Evolutionary conservation across 2,888 invertebrate genomes (phyloP), one percentile per base, ranked within the genome.

Genomic region (Thecophora atra): DNA sequence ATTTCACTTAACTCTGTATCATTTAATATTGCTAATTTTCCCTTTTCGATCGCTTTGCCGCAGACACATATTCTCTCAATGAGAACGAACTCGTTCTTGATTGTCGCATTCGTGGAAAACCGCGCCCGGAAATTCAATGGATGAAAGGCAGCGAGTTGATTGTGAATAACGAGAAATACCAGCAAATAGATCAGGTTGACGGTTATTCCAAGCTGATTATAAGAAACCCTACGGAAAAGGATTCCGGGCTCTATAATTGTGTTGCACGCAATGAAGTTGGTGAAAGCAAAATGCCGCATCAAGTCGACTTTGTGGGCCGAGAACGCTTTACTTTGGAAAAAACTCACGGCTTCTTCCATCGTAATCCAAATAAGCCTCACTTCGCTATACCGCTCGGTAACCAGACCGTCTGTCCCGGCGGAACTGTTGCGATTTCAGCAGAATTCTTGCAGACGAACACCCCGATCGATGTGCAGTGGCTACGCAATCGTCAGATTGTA

Each of bases 361-460:
- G 86, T 65, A 87, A 88, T 81, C 88, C 89, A n/a, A 87, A 90
- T 62, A 88, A 90, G 75, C 94, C 94, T 1, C 90, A 91, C 79
- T 92, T 94, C 79, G 88, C 91, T 0, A 90, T 89, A 73, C 89
- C 91, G 0, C 84, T 94, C 28, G 90, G 90, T 0, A 93, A 94
- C 81, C 91, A 92, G 80, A 89, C 90, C 70, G 93, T 94, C 0
- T 90, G 92, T 4, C 88, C 89, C 72, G 94, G 94, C 0, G 94
- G 94, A 51, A 93, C 94, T 0, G 91, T 94, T 74, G 94, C 94
- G 3, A 89, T 95, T 24, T 94, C 94, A 83, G 93, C 94, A 0
- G 92, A 94, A 84, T 86, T 86, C 75, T 81, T 83, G 78, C 91
- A 94, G 47, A 91, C 90, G 83, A 93, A 92, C 80, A 88, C 88